These are phyloP conservation scores for Steromphala cineraria DNA, from an alignment of 2,888 invertebrate species.

Conservation along the genomic window DNA sequence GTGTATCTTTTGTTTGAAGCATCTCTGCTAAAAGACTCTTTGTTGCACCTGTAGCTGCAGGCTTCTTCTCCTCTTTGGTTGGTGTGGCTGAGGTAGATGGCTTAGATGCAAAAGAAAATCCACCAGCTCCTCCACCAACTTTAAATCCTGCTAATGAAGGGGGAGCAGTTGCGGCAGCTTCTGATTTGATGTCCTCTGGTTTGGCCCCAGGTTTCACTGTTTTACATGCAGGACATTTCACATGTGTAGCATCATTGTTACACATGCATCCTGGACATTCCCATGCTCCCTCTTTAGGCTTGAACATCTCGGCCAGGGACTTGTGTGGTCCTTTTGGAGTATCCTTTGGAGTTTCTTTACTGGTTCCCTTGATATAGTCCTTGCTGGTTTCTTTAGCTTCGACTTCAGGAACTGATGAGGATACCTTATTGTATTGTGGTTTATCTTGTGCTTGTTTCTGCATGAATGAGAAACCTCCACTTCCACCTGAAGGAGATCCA, in stretches of 20 bases:
- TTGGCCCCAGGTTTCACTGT: constrained; percentile 67
- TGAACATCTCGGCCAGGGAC: constrained; percentile 75
- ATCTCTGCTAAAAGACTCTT: neutral
- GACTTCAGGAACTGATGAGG: neutral
- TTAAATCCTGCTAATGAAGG: neutral
- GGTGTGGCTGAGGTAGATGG: neutral
- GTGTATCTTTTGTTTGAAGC: neutral
- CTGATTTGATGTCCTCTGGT: constrained; percentile 42
- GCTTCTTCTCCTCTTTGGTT: neutral
- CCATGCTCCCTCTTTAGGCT: constrained; percentile 80
- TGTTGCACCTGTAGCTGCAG: neutral
- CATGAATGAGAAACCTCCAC: constrained; percentile 19
- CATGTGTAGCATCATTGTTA: constrained; percentile 76
- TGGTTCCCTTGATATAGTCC: neutral
- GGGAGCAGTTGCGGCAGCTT: constrained; percentile 7
- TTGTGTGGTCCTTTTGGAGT: neutral
- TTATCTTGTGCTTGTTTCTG: neutral
- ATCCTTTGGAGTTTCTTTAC: neutral
- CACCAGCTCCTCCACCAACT: neutral
- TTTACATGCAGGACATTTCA: constrained; percentile 68
- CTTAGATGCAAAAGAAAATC: constrained; percentile 31
- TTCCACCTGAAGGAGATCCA: constrained; percentile 25
- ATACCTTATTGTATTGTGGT: too few relatives aligned
- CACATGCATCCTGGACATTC: constrained; percentile 82
- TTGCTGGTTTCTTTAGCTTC: neutral